Base-by-base conservation (phyloP, 2,888 invertebrate species). In the Hypolimnas misippus region DNA sequence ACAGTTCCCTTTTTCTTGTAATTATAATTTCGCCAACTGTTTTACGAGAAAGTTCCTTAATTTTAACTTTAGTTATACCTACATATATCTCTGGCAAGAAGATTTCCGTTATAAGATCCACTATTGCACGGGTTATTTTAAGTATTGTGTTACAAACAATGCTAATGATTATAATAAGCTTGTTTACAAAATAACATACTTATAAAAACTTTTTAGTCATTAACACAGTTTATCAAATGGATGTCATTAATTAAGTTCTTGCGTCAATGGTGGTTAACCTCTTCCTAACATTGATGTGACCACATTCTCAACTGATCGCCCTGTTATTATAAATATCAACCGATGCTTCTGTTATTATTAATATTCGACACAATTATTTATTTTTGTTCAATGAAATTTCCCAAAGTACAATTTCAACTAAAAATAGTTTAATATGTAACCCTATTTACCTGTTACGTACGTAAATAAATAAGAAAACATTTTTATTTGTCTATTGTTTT, bases 261-360 rank as follows among this genome's bases (percentile, higher is more conserved):
- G 52, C 62, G 65, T 65, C 65, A 65, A 65, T 59, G 62, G 65
- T 33, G 62, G 62, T 58, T 58, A 40, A 53, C 29, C 57, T 63
- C 56, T 59, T 40, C 56, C 42, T 42, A 33, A 31, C 31, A 46
- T 25, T 44, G 14, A 46, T 52, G 14, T 38, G 17, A 59, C 46
- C 46, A 31, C 59, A 66, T 50, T 42, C 42, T 40, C 40, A 19
- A 25, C 33, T 35, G 42, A 53, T 53, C 12, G 21, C 25, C n/a
- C n/a, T n/a, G n/a, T n/a, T n/a, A n/a, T n/a, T n/a, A n/a, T n/a
- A n/a, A n/a, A n/a, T n/a, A n/a, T n/a, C n/a, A n/a, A n/a, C n/a
- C n/a, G 19, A 10, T 10, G 6, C 19, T 29, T 49, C 14, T 49
- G 7, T 29, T 25, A 49, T 29, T 25, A 49, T 25, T 49, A 49